These are phyloP conservation scores for Protonemura montana DNA, from an alignment of 2,888 invertebrate species.

Conservation along the genomic window DNA sequence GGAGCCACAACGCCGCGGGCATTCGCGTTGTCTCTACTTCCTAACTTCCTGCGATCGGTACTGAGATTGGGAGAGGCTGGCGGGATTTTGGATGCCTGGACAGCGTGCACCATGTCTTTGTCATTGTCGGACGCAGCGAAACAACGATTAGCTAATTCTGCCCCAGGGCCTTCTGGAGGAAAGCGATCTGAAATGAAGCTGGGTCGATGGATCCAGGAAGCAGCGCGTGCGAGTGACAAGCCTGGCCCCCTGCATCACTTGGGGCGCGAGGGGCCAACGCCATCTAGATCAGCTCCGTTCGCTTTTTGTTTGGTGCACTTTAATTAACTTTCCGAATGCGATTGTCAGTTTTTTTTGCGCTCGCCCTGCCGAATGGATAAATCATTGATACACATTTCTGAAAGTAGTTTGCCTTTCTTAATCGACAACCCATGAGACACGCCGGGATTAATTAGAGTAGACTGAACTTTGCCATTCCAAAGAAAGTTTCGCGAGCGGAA, in stretches of 20 bases:
- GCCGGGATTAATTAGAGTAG: neutral
- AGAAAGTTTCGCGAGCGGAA: neutral
- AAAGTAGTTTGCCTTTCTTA: conserved; percentile 7
- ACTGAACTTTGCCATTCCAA: neutral
- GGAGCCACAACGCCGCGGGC: too few relatives aligned
- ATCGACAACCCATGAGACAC: neutral
- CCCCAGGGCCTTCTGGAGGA: neutral
- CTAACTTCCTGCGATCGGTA: neutral
- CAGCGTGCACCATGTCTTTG: too few relatives aligned
- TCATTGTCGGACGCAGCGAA: too few relatives aligned
- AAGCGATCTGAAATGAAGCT: neutral
- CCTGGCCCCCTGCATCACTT: neutral
- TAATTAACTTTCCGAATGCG: conserved; percentile 2
- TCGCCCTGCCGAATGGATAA: neutral
- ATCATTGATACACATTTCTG: neutral
- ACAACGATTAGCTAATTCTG: neutral
- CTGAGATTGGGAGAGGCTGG: neutral
- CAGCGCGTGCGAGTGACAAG: neutral
- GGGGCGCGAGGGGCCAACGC: neutral
- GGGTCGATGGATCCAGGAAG: neutral
- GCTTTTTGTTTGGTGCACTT: neutral
- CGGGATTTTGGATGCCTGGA: too few relatives aligned
- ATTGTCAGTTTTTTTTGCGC: neutral
- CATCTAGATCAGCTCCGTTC: neutral
- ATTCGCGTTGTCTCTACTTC: too few relatives aligned